A percentile compares a stretch with the other conserved stretches of the same genome.
These are phyloP conservation scores for Aurelia coerulea DNA, from an alignment of 30 jellyfish, hydroid and myxozoan genomes.

Conservation along the genomic window DNA sequence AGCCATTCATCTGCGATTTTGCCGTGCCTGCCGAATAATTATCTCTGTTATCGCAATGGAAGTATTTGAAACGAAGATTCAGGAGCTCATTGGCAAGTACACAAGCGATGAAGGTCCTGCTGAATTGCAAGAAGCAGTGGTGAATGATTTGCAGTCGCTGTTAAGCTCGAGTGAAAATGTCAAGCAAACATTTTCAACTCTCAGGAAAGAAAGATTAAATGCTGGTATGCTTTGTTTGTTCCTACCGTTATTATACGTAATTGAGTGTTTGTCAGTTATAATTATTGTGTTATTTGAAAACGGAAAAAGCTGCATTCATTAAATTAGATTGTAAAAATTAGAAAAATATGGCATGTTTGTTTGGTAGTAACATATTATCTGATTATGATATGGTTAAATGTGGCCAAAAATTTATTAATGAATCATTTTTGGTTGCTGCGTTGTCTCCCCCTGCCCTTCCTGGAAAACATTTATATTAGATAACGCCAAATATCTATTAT, in stretches of 20 bases:
- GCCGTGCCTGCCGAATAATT: background rate
- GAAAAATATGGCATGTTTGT: too few relatives aligned
- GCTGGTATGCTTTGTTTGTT: constrained; percentile 56
- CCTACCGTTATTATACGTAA: background rate
- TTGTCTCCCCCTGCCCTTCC: too few relatives aligned
- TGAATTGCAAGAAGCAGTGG: background rate
- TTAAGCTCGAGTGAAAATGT: constrained; percentile 18
- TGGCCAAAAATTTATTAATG: too few relatives aligned
- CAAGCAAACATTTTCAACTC: constrained; percentile 27
- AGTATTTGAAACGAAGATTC: constrained; percentile 12
- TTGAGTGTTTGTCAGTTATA: background rate
- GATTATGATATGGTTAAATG: too few relatives aligned
- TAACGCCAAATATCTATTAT: too few relatives aligned
- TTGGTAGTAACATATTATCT: too few relatives aligned
- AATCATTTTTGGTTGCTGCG: too few relatives aligned
- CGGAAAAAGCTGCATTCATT: too few relatives aligned
- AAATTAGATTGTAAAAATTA: too few relatives aligned
- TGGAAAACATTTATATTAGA: too few relatives aligned
- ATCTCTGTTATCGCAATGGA: constrained; percentile 13
- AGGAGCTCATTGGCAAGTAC: constrained; percentile 26
- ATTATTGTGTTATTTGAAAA: background rate
- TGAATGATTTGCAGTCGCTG: constrained; percentile 32
- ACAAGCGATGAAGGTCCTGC: constrained; percentile 1
- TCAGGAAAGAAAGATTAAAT: constrained; percentile 82
- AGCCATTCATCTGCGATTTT: too few relatives aligned